Base-by-base conservation (phyloP, 2,113 vertebrate genomes). In the Elachura formosa region DNA sequence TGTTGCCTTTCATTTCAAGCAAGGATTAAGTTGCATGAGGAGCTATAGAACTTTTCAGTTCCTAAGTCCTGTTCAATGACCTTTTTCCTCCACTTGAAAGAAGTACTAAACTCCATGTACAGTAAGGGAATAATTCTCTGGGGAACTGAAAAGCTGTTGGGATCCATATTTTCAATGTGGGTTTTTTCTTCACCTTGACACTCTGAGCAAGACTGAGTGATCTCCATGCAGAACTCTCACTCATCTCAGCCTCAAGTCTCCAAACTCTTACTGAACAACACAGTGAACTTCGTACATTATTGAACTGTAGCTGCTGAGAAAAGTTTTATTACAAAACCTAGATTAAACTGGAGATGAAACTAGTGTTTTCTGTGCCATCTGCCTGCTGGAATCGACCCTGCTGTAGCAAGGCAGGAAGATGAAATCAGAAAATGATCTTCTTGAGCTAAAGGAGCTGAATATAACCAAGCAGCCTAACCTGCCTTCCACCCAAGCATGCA, bases 331-430 rank as follows among this genome's bases (percentile, higher is more conserved):
- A 71, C 46, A 87, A 91, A 85, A 55, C 6, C 55, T 46, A 79
- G 34, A 89, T 94, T 41, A 84, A 94, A 61, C 36, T 71, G 61
- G 64, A 92, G 80, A 87, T 72, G 58, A 90, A 95, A 75, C n/a
- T 16, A 69, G 29, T 58, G 48, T 52, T 84, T 89, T 84, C 54
- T 63, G 25, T 61, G 41, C 58, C 73, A 76, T 38, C 82, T 89
- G 58, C 77, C 73, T 4, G 6, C 23, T 52, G 46, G 69, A 78
- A 87, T 74, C 52, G 63, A 52, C 45, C 64, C 82, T 45, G 23
- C 86, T 75, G 69, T 52, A 58, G 48, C 29, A 78, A 12, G n/a
- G 77, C 52, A 56, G 40, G 77, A 81, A 89, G 92, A 71, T 20
- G 17, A 74, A 90, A 77, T 36, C 20, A 55, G 41, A 84, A 40